Evolutionary conservation across 2,888 invertebrate species (phyloP), one percentile per base, ranked within the genome.

Genomic region (Orthonychiurus folsomi): DNA sequence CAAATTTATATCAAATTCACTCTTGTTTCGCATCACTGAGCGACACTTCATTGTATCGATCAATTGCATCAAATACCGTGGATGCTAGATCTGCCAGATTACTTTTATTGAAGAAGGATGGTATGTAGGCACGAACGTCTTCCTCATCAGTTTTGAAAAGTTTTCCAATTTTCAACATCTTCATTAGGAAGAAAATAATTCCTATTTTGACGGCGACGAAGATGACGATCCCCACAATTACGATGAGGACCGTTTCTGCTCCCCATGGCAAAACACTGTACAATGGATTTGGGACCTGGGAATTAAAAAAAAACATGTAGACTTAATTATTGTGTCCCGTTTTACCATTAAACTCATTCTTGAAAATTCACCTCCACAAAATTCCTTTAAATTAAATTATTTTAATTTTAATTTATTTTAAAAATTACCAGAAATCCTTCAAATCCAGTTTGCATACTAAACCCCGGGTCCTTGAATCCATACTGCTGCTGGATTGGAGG

Each of bases 391-490:
- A n/a, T n/a, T n/a, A n/a, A n/a, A n/a, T n/a, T n/a, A n/a, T n/a
- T n/a, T n/a, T 24, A 25, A 21, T 47, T 20, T 55, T 27, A 18
- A 50, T 23, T 63, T n/a, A n/a, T n/a, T n/a, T n/a, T n/a, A n/a
- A n/a, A n/a, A n/a, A n/a, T n/a, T 66, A 70, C 70, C 66, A 70
- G 63, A 52, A 66, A 70, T 60, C 70, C 70, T 68, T 70, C 70
- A 59, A 71, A 69, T 65, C 71, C 71, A 23, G 71, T 69, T 64
- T 69, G 69, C 37, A 69, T 66, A 20, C 68, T 66, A 37, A 71
- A 68, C 56, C 71, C 71, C 2, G 71, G 71, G 53, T 71, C 69
- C 15, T 66, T 66, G 61, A 62, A 67, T 63, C 65, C 63, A 50
- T 67, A 68, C 18, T 63, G 61, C 26, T 52, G 52, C 9, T 20